Base-by-base conservation (phyloP, 2,113 vertebrate species). In the Austrofundulus limnaeus region DNA sequence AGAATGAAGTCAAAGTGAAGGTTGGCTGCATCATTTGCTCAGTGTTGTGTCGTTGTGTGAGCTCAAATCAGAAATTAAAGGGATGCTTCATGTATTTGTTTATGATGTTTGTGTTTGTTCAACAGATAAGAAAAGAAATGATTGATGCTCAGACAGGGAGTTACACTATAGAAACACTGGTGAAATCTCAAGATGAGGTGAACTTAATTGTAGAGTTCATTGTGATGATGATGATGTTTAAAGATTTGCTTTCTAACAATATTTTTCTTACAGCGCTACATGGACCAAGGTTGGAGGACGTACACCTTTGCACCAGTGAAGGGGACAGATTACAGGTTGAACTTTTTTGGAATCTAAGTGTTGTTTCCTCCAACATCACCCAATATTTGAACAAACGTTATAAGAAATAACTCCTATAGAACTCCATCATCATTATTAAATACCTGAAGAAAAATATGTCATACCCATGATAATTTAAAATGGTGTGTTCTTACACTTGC, bases 181-280 rank as follows among this genome's bases (percentile, higher is more conserved):
- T 99, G 71, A 99, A 97, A 87, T 98, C 97, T 59, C 94, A 97
- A 66, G 96, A 99, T 92, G 94, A 98, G 95, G 97, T 99, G 91
- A 94, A 83, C 25, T 51, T 20, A 21, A 39, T 38, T 43, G 1
- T 39, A 20, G 2, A 10, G 31, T 23, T 53, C 5, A 19, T n/a
- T n/a, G n/a, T n/a, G n/a, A 48, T 16, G 5, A 47, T 34, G 19
- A 38, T 3, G 13, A 9, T 48, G 21, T 25, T 2, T 11, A 31
- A 15, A 3, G 39, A 15, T 17, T 11, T 19, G 28, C 5, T 37
- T 19, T 37, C 53, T 85, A 20, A 68, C 19, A 11, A 19, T 39
- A 31, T 16, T 69, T 2, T 63, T 25, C 19, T 72, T 25, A 24
- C 87, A 99, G 97, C 94, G 94, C 56, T 99, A 99, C 65, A 96